phyloP scores from a whole-genome alignment of 2,113 vertebrate genomes.

The Leuciscus idus region DNA sequence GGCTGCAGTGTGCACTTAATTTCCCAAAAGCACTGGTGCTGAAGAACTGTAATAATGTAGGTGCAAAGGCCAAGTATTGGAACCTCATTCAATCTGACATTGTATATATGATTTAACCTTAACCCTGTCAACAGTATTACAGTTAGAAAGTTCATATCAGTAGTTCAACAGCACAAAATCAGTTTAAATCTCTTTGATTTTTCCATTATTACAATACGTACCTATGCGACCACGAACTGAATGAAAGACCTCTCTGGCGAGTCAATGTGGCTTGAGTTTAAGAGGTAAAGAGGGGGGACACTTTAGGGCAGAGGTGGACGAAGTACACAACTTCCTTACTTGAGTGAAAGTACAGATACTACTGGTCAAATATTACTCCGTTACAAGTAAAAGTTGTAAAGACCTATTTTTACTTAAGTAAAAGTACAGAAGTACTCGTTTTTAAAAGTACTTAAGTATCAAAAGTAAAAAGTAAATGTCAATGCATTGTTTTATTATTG shows the following conservation, averaged over 20 bases:
- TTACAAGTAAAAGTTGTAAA: too few relatives aligned
- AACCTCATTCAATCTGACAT: background rate
- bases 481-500: too few relatives aligned
- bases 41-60: background rate
- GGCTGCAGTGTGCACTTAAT: constrained; percentile 1
- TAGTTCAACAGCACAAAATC: background rate
- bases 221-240: background rate
- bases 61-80: background rate
- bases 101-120: constrained; percentile 3
- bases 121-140: background rate
- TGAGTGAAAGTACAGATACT: too few relatives aligned
- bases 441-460: too few relatives aligned
- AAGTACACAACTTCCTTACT: too few relatives aligned
- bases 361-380: too few relatives aligned
- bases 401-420: too few relatives aligned
- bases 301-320: too few relatives aligned
- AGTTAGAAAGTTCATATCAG: background rate
- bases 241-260: background rate
- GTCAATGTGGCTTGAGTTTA: constrained; percentile 22
- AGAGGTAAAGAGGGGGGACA: constrained; percentile 13
- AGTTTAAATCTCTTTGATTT: constrained; percentile 3
- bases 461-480: too few relatives aligned
- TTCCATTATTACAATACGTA: background rate
- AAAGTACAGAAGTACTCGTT: too few relatives aligned
- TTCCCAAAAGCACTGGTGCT: constrained; percentile 13